These are phyloP conservation scores for Coptotermes formosanus DNA, from an alignment of 1,140 invertebrate species.

Conservation along the genomic window DNA sequence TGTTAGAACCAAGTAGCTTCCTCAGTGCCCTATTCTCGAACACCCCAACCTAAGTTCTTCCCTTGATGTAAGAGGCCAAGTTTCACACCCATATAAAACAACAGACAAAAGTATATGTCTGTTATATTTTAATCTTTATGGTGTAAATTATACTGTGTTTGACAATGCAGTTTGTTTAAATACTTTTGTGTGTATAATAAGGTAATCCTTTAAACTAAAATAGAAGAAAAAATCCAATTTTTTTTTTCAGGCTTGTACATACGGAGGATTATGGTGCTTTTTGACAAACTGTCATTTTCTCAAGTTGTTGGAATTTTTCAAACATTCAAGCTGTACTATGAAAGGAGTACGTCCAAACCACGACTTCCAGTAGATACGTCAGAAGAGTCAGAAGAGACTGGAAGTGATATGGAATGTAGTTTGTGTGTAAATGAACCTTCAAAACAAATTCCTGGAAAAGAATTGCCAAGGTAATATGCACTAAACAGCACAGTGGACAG, in stretches of 20 bases:
- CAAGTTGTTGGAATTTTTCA: slow-evolving; percentile 70
- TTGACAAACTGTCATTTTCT: slow-evolving; percentile 79
- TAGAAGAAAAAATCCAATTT: slow-evolving; percentile 45
- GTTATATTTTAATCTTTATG: no score
- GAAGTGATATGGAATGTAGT: slow-evolving; percentile 34
- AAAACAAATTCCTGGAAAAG: background rate
- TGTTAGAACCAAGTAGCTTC: no score
- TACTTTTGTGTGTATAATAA: no score
- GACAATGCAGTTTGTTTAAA: no score
- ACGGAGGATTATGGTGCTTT: slow-evolving; percentile 72
- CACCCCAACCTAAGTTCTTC: no score
- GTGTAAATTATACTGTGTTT: no score
- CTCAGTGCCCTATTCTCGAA: no score
- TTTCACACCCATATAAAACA: no score
- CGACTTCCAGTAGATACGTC: background rate
- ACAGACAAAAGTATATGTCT: no score
- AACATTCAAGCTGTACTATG: slow-evolving; percentile 63
- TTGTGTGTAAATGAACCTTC: slow-evolving; percentile 18
- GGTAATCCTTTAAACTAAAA: no score
- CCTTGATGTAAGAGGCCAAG: no score
- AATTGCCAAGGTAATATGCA: background rate
- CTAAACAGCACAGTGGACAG: no score
- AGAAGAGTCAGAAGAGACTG: slow-evolving; percentile 25
- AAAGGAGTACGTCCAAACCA: slow-evolving; percentile 46
- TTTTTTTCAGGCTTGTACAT: slow-evolving; percentile 67